Conservation (phyloP, 1,140 invertebrate species). For the Yoshiicerus persimilis region DNA sequence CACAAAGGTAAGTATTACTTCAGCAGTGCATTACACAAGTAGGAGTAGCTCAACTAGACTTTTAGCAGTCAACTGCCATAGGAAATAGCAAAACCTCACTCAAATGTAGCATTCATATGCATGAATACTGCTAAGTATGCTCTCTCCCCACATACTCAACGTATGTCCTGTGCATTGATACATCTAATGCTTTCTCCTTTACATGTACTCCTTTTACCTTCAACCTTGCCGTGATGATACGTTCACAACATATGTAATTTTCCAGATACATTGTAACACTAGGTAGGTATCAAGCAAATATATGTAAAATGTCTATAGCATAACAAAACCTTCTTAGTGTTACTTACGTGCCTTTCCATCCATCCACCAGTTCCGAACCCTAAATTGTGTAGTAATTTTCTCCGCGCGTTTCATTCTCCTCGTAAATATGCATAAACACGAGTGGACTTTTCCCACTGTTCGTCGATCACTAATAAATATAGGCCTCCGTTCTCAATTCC, state of each 20-base stretch:
- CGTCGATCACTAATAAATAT: background rate
- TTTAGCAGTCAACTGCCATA: background rate
- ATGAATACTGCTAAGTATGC: background rate
- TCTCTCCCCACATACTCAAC: background rate
- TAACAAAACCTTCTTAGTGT: too few relatives aligned
- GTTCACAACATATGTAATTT: too few relatives aligned
- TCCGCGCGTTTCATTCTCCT: background rate
- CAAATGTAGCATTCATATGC: constrained; percentile 10
- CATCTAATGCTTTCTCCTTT: background rate
- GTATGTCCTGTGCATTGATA: too few relatives aligned
- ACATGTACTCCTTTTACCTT: background rate
- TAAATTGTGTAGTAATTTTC: background rate
- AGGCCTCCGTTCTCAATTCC: background rate
- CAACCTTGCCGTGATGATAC: background rate
- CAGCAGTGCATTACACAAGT: background rate
- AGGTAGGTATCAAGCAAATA: too few relatives aligned
- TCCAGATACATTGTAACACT: too few relatives aligned
- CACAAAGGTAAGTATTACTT: background rate
- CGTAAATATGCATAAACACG: background rate
- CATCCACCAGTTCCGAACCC: background rate
- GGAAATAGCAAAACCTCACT: background rate
- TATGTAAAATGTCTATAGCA: too few relatives aligned
- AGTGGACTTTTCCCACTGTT: background rate
- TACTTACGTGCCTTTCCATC: too few relatives aligned
- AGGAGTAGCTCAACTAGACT: background rate